Conservation (phyloP, 2,888 invertebrate species). For the Pachymerium ferrugineum region DNA sequence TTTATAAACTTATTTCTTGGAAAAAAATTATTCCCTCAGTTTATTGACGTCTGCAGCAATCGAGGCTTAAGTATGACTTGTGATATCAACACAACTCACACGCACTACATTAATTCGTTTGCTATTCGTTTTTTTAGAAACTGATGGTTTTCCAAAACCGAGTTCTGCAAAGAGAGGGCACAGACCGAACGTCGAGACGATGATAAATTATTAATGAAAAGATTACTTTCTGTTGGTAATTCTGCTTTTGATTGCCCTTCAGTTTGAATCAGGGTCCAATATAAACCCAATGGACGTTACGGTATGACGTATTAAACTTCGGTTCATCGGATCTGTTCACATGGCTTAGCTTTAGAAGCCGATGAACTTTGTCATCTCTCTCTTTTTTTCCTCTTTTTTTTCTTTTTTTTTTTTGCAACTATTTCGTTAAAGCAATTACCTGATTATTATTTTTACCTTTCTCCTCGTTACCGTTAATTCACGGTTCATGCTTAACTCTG, state of each 20-base stretch:
- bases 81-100: too few species aligned
- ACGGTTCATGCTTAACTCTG: not conserved
- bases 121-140: not conserved
- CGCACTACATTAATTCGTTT: too few species aligned
- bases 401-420: too few species aligned
- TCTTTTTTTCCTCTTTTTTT: too few species aligned
- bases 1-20: not conserved
- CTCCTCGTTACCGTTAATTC: slow-evolving; percentile 1
- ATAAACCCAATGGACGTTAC: not conserved
- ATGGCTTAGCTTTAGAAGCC: too few species aligned
- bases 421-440: too few species aligned
- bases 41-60: too few species aligned
- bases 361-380: not conserved
- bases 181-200: not conserved
- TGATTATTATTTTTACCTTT: not conserved
- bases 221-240: slow-evolving; percentile 25
- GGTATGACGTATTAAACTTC: not conserved
- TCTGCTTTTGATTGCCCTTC: not conserved
- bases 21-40: not conserved
- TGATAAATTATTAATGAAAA: slow-evolving; percentile 25
- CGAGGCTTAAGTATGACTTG: not conserved
- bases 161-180: not conserved
- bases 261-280: not conserved
- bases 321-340: too few species aligned
- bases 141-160: not conserved